Evolutionary conservation across 2,888 invertebrate genomes (phyloP), one percentile per base, ranked within the genome.

Genomic region (Drosophila paracracens): DNA sequence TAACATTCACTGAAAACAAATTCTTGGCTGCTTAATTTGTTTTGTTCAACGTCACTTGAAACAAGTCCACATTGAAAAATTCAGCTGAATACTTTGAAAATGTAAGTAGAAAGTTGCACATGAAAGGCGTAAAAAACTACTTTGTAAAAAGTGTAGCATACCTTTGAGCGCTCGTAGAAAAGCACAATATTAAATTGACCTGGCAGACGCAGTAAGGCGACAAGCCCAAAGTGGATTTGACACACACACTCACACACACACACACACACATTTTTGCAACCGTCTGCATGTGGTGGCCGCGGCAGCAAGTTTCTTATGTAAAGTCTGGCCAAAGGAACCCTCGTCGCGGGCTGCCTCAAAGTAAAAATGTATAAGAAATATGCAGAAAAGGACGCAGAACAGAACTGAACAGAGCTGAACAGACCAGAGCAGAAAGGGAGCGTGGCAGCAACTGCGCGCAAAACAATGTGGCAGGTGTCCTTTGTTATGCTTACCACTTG

Each of bases 401-500:
- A 56, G 13, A 40, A n/a, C 36, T 2, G 36, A 54, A 11, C 25
- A 8, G 53, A 54, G 16, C 33, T 5, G 29, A 10, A 10, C 31
- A 51, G 21, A 38, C 16, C 21, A 53, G 35, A 11, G 53, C 11
- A 29, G 11, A 51, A 40, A 27, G 54, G 56, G 56, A 56, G 61
- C 57, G 63, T 56, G 61, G 67, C 56, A n/a, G 51, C 62, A 68
- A 70, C 68, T 62, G 68, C 60, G 74, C 68, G 66, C 63, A 63
- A 62, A 76, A 82, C 77, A 82, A 73, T 75, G 89, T 78, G 78
- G 87, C 89, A 89, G 91, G 89, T 90, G 89, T 90, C 78, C 88
- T 91, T 91, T 89, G 89, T 89, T 88, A 79, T 89, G 84, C 88
- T 89, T 87, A 77, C 89, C 88, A 89, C 82, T 90, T 89, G 77